Percentiles rank a stretch among this genome's conserved stretches.
Conservation (phyloP, 2,888 invertebrate genomes). For the Erebia epiphron region DNA sequence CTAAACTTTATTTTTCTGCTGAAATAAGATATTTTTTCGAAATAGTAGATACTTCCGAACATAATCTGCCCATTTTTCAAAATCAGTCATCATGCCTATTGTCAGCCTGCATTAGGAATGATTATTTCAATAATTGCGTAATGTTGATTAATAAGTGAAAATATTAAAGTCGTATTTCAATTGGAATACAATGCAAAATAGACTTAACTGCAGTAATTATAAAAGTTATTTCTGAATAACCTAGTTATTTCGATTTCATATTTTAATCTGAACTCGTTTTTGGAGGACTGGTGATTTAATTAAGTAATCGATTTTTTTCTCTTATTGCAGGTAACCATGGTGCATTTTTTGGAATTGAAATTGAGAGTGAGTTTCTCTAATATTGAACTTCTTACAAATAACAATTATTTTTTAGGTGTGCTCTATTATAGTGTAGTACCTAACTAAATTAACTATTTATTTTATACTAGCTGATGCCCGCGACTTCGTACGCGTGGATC, state of each 20-base stretch:
- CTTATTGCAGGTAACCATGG: conserved; percentile 37
- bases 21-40: too few species aligned
- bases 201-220: conserved; percentile 8
- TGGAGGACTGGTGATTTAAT: conserved; percentile 25
- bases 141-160: conserved; percentile 37
- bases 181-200: conserved; percentile 15
- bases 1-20: too few species aligned
- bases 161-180: conserved; percentile 19
- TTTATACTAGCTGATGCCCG: too few species aligned
- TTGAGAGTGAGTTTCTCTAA: conserved; percentile 9
- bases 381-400: background rate
- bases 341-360: conserved; percentile 11
- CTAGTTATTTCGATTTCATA: conserved; percentile 10
- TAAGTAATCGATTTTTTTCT: conserved; percentile 23
- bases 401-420: background rate
- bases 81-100: too few species aligned
- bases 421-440: too few species aligned
- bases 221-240: conserved; percentile 13
- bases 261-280: conserved; percentile 22
- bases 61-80: too few species aligned
- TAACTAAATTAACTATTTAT: too few species aligned
- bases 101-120: conserved; percentile 39
- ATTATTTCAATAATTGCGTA: conserved; percentile 37
- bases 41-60: too few species aligned
- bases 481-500: too few species aligned